Evolutionary conservation across 2,113 vertebrate species (phyloP), one percentile per base, ranked within the genome.

Genomic region (Lepisosteus oculatus): DNA sequence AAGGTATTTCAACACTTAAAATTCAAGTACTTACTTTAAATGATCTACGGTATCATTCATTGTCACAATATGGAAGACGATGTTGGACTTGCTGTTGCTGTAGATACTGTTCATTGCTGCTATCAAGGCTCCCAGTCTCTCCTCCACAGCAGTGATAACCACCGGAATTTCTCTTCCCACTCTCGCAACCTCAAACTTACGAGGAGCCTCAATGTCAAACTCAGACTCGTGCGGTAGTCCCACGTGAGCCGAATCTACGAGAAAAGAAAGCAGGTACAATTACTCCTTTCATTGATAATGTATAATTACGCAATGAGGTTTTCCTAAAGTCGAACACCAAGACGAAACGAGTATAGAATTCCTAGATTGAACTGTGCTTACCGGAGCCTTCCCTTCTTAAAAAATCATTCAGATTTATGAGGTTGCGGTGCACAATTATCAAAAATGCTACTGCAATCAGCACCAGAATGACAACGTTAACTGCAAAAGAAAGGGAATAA

Each of bases 21-120:
- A 51, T 51, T 5, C 5, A 51, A 15, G 15, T 3, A 43, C 85
- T 92, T 87, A 99, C 97, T 93, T 92, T 15, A 99, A 82, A 82
- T 99, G 96, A 75, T 90, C 90, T 71, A 87, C 92, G 0, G 97
- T 97, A 74, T 92, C 87, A 55, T 99, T 99, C 74, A 94, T 75
- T 0, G 96, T 95, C 70, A 99, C 93, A n/a, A 99, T 90, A 73
- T 95, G 87, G 90, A 99, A 99, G 41, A 93, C 84, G 62, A 99
- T 92, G 0, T 87, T 95, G 80, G 95, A 89, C 79, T 80, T 93
- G 55, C 92, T 99, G 83, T 99, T 94, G 45, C 70, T 88, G 76
- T 93, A 90, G 81, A 98, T 87, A 67, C 97, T 99, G 84, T 99
- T 95, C 79, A 99, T 93, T 61, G 95, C 95, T 74, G 97, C 91